These are phyloP conservation scores for Esox lucius DNA, from an alignment of 2,797 vertebrate species.

Conservation along the genomic window DNA sequence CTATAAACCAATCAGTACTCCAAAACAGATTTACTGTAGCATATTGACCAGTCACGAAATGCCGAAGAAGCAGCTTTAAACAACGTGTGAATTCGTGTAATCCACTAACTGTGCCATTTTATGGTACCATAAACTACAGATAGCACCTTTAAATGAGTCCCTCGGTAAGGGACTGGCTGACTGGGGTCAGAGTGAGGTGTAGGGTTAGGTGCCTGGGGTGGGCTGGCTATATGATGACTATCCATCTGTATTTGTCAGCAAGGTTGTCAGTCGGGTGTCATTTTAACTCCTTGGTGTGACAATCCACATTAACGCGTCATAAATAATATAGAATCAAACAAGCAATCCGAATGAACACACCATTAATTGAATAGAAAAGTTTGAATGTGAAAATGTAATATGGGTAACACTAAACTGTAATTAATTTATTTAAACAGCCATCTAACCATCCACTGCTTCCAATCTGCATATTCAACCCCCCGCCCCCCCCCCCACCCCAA, in stretches of 20 bases:
- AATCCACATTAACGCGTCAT: conserved; percentile 19
- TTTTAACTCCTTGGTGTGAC: conserved; percentile 39
- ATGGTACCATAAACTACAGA: conserved; percentile 77
- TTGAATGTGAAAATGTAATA: too few species aligned
- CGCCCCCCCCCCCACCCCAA: too few species aligned
- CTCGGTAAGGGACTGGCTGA: conserved; percentile 17
- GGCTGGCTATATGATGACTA: neutral
- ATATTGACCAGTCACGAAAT: conserved; percentile 53
- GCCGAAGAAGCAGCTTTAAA: conserved; percentile 72
- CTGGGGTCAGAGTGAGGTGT: conserved; percentile 15
- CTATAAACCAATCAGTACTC: conserved; percentile 72
- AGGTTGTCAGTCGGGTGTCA: conserved; percentile 3
- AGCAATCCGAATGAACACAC: too few species aligned
- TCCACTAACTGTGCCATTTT: conserved; percentile 74
- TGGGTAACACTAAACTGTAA: too few species aligned
- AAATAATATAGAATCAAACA: conserved; percentile 22
- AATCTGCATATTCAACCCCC: too few species aligned
- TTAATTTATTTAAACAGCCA: too few species aligned
- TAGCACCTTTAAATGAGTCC: conserved; percentile 57
- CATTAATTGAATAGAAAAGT: too few species aligned
- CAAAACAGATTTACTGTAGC: conserved; percentile 69
- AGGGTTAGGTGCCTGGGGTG: conserved; percentile 49
- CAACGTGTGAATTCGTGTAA: conserved; percentile 72
- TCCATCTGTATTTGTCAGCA: conserved; percentile 37
- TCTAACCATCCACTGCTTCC: too few species aligned